A percentile compares a stretch with the other conserved stretches of the same genome.
Evolutionary conservation across 2,797 vertebrate species (phyloP).

Genomic region (Sebastes vulpes): DNA sequence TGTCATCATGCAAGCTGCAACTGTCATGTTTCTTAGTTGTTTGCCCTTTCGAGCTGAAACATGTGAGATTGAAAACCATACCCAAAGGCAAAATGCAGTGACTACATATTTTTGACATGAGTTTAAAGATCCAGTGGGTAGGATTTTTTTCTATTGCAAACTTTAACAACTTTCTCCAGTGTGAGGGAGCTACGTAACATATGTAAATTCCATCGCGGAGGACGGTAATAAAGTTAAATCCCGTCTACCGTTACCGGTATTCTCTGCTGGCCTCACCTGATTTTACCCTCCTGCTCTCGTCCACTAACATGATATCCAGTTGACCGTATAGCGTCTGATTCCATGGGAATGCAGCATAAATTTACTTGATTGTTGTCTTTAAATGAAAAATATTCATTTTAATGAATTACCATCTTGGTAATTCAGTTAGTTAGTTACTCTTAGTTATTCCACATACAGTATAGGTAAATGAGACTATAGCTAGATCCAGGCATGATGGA

Average conservation of each 20-base stretch:
- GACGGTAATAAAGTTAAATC: too few species aligned
- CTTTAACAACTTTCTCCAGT: too few species aligned
- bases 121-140: neutral
- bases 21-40: neutral
- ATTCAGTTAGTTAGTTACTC: neutral
- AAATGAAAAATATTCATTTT: neutral
- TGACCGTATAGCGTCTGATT: too few species aligned
- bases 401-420: neutral
- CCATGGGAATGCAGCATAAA: neutral
- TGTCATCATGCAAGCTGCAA: slow-evolving; percentile 23
- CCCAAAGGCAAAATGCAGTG: neutral
- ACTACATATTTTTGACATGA: neutral
- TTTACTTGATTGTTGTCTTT: neutral
- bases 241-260: too few species aligned
- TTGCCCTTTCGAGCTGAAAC: neutral
- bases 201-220: too few species aligned
- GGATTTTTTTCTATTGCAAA: too few species aligned
- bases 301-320: too few species aligned
- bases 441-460: neutral
- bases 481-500: too few species aligned
- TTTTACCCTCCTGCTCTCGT: too few species aligned
- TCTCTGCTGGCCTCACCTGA: neutral
- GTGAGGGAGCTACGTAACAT: too few species aligned
- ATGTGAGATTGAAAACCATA: neutral
- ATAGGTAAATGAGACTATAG: too few species aligned